Evolutionary conservation across 2,113 vertebrate species (phyloP), one percentile per base, ranked within the genome.

Genomic region (Pica pica): DNA sequence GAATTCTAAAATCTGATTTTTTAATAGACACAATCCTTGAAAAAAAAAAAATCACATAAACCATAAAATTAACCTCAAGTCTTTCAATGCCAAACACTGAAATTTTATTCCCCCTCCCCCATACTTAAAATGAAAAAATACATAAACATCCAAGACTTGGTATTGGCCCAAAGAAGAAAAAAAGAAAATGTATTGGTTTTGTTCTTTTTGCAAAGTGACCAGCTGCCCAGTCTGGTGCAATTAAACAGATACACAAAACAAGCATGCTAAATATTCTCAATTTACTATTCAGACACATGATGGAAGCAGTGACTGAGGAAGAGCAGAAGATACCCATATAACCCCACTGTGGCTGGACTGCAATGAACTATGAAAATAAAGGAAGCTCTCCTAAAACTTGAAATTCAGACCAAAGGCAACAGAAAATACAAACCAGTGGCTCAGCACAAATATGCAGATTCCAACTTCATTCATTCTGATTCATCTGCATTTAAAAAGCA

Each of bases 401-500:
- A 94, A 89, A 92, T 92, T 27, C 53, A 95, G 42, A 87, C 22
- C 23, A 61, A 89, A 93, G 28, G 13, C 52, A n/a, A 57, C 26
- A 93, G 59, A 49, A 94, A 91, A 89, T 60, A 74, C 19, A 74
- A 86, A 63, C 6, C 9, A 37, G 10, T 4, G 13, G 9, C 22
- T 80, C 28, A 68, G 47, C 53, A 75, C 15, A 44, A 33, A 47
- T 16, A 12, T 28, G 20, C 16, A 46, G 23, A 37, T 91, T 87
- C 67, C 3, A 37, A 70, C 24, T 86, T 70, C 30, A 53, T 26
- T 87, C 41, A 75, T 23, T 46, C 53, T 83, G 31, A 84, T 94
- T 86, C 2, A 92, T 79, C 82, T 90, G 24, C 79, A 77, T 41
- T 92, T 94, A 81, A 92, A 95, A 87, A 75, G 13, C 19, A 71